Evolutionary conservation across 2,888 invertebrate genomes (phyloP).

Genomic region (Melangyna quadrimaculata): DNA sequence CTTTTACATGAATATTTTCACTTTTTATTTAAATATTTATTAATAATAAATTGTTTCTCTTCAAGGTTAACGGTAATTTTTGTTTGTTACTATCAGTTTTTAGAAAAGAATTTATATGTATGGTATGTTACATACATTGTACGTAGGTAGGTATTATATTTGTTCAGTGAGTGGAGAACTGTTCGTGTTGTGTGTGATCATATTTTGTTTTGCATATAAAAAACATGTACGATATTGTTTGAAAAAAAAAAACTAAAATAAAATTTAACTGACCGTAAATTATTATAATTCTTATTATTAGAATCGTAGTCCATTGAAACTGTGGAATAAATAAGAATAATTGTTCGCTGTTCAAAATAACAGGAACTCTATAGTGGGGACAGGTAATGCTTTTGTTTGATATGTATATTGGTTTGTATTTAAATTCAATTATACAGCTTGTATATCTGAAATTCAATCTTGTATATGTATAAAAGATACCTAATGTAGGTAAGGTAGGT

Average conservation of each 20-base stretch:
- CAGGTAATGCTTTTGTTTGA: no score
- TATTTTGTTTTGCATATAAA: neutral
- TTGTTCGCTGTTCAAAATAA: neutral
- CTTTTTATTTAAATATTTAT: neutral
- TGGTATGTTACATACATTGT: no score
- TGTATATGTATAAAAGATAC: no score
- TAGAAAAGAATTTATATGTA: no score
- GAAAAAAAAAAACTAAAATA: neutral
- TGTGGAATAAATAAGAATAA: neutral
- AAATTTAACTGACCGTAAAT: neutral
- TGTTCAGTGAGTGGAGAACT: neutral
- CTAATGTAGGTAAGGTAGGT: no score
- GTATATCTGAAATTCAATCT: no score
- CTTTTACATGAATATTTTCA: neutral
- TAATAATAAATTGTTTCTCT: neutral
- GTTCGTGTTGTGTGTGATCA: neutral
- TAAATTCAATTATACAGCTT: no score
- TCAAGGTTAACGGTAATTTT: conserved; percentile 8
- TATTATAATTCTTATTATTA: neutral
- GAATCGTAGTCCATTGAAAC: neutral
- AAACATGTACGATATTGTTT: neutral
- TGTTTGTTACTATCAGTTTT: neutral
- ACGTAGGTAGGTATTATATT: no score
- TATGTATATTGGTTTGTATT: no score
- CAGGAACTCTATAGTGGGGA: no score